phyloP scores from a whole-genome alignment of 2,888 invertebrate genomes.

The Junonia oenone region DNA sequence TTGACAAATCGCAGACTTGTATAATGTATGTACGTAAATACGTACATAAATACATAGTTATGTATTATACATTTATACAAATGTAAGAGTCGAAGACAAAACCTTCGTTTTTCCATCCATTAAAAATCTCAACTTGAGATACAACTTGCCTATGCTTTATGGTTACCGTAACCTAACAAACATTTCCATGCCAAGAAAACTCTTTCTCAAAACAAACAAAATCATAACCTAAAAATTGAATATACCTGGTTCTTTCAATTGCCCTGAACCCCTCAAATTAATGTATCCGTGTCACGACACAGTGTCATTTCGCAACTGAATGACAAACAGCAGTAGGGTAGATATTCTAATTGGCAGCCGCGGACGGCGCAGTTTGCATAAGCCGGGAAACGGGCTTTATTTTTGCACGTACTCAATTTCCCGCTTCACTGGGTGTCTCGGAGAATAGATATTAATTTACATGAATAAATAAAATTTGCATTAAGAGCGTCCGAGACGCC shows the following conservation, averaged over 20 bases:
- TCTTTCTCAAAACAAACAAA: not conserved
- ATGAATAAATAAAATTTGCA: constrained; percentile 80
- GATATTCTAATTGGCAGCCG: constrained; percentile 61
- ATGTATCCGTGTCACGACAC: constrained; percentile 23
- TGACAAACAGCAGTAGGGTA: constrained; percentile 38
- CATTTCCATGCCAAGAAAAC: not conserved
- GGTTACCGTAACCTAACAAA: too few species aligned
- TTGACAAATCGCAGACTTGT: too few species aligned
- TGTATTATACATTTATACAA: too few species aligned
- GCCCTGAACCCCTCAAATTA: constrained; percentile 9
- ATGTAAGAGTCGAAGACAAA: too few species aligned
- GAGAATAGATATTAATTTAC: constrained; percentile 79
- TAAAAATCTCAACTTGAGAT: too few species aligned
- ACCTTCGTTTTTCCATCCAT: too few species aligned
- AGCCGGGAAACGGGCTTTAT: constrained; percentile 59
- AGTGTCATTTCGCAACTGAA: constrained; percentile 29
- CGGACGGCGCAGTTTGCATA: constrained; percentile 53
- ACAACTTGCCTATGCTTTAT: too few species aligned
- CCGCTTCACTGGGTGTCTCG: constrained; percentile 69
- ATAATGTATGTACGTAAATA: too few species aligned
- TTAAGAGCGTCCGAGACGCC: constrained; percentile 63
- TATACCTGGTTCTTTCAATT: constrained; percentile 8
- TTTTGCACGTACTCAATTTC: constrained; percentile 79
- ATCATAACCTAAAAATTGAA: not conserved
- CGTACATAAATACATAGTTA: too few species aligned